Base-by-base conservation (phyloP, 2,888 invertebrate genomes). In the Sarcophaga rosellei region DNA sequence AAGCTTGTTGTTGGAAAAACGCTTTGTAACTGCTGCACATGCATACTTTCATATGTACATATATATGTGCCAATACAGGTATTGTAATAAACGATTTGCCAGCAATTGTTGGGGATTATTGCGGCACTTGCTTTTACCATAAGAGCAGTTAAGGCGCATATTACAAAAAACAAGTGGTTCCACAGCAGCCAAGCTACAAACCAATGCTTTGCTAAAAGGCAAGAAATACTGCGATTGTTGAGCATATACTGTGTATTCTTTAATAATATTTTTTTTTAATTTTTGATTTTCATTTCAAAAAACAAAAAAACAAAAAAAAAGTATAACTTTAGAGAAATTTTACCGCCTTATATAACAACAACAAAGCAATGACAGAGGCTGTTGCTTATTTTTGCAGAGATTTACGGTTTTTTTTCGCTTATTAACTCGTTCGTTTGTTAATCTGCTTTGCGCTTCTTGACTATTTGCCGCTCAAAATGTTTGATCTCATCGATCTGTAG, bases 401-500 rank as follows among this genome's bases (percentile, higher is more conserved):
- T 35, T 35, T 2, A 35, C n/a, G 8, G 5, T 2, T 17, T 20
- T 4, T 66, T 66, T 53, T 74, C 17, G 44, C 21, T 81, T 35
- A 62, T 79, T 70, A 21, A 25, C 53, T 72, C 53, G 20, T 62
- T 72, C 53, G 20, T 62, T 15, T 45, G 66, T 61, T 47, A 66
- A 63, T 69, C 23, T 53, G 59, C 63, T 70, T n/a, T 44, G 17
- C 44, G 66, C n/a, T 70, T 68, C n/a, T 74, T 21, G 23, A 63
- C 53, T 53, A 17, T 53, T 44, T 61, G 83, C 83, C 86, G 83
- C 83, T 77, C 12, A 45, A 73, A 76, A 70, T 78, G 70, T 77
- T 84, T 83, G 80, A 86, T 86, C 80, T 86, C 82, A 77, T 86
- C 77, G 83, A 83, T 80, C 69, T 77, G 23, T 65, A 59, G 80